Conservation (phyloP, 2,888 invertebrate genomes). For the Temnothorax unifasciatus region DNA sequence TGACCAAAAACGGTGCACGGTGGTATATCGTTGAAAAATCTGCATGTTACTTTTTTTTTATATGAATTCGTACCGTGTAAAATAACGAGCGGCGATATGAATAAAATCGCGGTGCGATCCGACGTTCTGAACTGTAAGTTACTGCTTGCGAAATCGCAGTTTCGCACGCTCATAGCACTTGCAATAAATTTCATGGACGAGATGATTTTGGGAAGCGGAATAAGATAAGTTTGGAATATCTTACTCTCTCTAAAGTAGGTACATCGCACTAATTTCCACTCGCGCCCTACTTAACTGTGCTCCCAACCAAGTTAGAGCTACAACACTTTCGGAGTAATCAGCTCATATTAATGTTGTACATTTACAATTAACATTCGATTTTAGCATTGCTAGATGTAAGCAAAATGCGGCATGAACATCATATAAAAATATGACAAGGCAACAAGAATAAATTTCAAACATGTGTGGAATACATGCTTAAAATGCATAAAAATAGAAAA, state of each 20-base stretch:
- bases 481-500: background rate
- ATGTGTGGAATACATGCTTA: background rate
- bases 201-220: slow-evolving; percentile 34
- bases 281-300: slow-evolving; percentile 27
- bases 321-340: slow-evolving; percentile 33
- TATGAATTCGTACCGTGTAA: background rate
- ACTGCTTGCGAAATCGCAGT: slow-evolving; percentile 17
- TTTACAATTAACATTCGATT: slow-evolving; percentile 34
- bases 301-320: slow-evolving; percentile 11
- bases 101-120: background rate
- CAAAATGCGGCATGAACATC: background rate
- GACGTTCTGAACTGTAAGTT: slow-evolving; percentile 18
- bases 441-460: background rate
- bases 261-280: slow-evolving; percentile 34
- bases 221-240: slow-evolving; percentile 52
- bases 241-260: slow-evolving; percentile 35
- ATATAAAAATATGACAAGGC: background rate
- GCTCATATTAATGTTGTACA: slow-evolving; percentile 35
- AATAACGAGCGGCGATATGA: slow-evolving; percentile 39
- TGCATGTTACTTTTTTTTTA: slow-evolving; percentile 10
- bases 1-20: background rate
- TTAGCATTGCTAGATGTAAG: background rate
- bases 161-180: background rate
- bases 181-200: slow-evolving; percentile 32
- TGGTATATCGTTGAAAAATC: slow-evolving; percentile 29